Percentiles rank a stretch among this genome's conserved stretches.
phyloP scores from a whole-genome alignment of 2,113 vertebrate genomes.

The Oenanthe oenanthe region DNA sequence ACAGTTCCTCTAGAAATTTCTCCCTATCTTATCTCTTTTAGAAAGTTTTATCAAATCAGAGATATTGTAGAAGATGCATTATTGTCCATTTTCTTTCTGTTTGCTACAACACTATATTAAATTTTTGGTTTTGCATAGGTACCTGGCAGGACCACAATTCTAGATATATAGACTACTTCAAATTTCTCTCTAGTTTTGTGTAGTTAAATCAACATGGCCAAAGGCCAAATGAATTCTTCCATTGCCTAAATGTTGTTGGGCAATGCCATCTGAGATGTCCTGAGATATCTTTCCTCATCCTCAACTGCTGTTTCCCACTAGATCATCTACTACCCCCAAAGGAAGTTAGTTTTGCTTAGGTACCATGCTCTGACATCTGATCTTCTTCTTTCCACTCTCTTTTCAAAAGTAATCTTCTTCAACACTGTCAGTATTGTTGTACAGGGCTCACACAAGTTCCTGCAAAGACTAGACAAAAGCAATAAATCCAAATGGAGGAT shows the following conservation, averaged over 20 bases:
- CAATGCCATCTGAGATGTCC: neutral
- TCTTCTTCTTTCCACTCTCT: neutral
- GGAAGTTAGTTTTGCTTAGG: neutral
- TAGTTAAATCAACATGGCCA: neutral
- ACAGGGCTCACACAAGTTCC: neutral
- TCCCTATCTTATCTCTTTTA: neutral
- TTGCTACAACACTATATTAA: neutral
- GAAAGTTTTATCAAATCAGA: neutral
- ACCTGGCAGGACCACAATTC: neutral
- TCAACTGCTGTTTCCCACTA: neutral
- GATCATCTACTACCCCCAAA: neutral
- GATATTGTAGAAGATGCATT: neutral
- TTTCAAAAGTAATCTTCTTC: neutral
- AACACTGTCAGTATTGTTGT: neutral
- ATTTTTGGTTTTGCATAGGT: neutral
- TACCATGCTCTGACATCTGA: neutral
- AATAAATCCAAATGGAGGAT: neutral
- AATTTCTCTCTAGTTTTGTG: neutral
- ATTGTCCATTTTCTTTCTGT: neutral
- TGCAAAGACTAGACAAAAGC: neutral
- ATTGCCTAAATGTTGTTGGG: neutral
- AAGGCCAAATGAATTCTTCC: neutral
- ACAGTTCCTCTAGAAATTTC: neutral
- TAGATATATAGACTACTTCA: neutral
- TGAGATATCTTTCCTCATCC: neutral